Evolutionary conservation across 2,888 invertebrate species (phyloP).

Genomic region (Glaucopsyche alexis): DNA sequence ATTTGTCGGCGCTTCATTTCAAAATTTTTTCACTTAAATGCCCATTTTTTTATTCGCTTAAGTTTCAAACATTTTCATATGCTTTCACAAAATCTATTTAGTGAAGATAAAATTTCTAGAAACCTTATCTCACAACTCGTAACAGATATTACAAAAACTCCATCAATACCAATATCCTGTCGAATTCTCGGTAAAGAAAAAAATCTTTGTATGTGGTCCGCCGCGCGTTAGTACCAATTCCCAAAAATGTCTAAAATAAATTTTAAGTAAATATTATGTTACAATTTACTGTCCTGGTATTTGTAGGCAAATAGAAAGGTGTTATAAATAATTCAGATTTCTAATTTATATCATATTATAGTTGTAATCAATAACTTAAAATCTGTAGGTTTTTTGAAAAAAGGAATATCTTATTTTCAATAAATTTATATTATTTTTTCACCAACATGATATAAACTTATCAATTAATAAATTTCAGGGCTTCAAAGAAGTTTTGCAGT

Average conservation of each 20-base stretch:
- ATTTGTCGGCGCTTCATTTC: no score
- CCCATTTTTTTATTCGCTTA: neutral
- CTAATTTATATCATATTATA: no score
- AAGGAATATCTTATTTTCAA: no score
- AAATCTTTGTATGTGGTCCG: constrained; percentile 1
- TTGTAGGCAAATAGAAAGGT: neutral
- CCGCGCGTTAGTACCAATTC: neutral
- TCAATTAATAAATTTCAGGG: constrained; percentile 15
- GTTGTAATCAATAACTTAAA: no score
- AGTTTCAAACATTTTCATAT: neutral
- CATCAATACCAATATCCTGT: constrained; percentile 13
- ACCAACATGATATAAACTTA: neutral
- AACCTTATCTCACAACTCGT: neutral
- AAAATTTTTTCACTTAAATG: neutral
- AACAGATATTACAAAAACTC: neutral
- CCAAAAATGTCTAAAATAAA: neutral
- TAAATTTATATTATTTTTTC: no score
- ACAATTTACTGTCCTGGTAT: neutral
- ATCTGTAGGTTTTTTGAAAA: no score
- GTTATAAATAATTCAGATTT: no score
- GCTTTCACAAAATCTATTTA: neutral
- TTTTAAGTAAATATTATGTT: neutral
- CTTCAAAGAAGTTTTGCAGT: neutral
- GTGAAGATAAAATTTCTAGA: neutral
- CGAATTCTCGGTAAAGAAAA: constrained; percentile 8